Evolutionary conservation across 1,140 invertebrate genomes (phyloP).

Genomic region (Bombus terrestris): DNA sequence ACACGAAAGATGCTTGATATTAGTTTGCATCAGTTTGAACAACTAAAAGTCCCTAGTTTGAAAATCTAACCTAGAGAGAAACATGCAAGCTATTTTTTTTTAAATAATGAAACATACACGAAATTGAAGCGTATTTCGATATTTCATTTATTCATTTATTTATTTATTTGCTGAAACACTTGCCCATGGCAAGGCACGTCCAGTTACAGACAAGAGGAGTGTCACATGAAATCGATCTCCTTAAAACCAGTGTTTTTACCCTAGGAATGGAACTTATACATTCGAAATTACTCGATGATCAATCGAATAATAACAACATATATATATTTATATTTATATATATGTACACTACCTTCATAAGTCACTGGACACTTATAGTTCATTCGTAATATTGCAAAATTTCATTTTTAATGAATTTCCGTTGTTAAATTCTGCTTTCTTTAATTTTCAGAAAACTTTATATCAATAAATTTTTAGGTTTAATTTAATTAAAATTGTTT

Average conservation of each 20-base stretch:
- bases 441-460: not conserved
- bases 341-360: not conserved
- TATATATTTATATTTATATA: constrained; percentile 3
- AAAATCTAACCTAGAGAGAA: not conserved
- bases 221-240: constrained; percentile 23
- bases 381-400: not conserved
- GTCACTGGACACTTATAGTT: not conserved
- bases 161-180: constrained; percentile 34
- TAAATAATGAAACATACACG: not conserved
- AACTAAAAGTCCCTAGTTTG: not conserved
- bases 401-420: not conserved
- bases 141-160: constrained; percentile 35
- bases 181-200: not conserved
- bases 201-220: constrained; percentile 1
- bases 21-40: not conserved
- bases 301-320: constrained; percentile 44
- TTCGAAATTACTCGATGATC: constrained; percentile 33
- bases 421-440: not conserved
- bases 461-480: no score
- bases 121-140: not conserved
- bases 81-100: not conserved
- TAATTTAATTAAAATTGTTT: no score
- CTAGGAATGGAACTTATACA: constrained; percentile 13
- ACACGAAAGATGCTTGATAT: not conserved
- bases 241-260: constrained; percentile 24